Base-by-base conservation (phyloP, 2,797 vertebrate genomes). In the Lemur catta region DNA sequence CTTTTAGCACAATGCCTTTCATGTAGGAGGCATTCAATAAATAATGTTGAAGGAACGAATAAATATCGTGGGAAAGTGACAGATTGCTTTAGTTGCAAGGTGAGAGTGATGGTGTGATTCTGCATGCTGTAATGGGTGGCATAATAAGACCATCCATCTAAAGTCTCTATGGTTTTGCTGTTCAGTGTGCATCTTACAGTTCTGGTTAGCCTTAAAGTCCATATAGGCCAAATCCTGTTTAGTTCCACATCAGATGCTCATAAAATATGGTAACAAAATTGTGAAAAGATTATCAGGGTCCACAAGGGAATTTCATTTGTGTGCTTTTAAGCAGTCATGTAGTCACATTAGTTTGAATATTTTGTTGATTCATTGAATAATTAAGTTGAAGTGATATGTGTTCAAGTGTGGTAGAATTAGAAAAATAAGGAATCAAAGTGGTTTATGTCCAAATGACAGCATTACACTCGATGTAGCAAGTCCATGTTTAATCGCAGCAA, bases 121-220 rank as follows among this genome's bases (percentile, higher is more conserved):
- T 79, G 8, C 76, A 0, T 88, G 50, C 61, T 85, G 6, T 84
- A 63, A 43, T 84, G 48, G 26, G 41, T 90, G 22, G 7, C 14
- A n/a, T 91, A 72, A 41, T 95, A 61, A 85, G 87, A 46, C 48
- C 57, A 65, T 95, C 89, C 84, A 52, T 80, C 78, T 84, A 30
- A 94, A 75, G 48, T n/a, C n/a, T 61, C 33, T 85, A 41, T 61
- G 52, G 48, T 82, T 84, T 93, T 96, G 38, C 74, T 80, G 2
- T 86, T 93, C 26, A 48, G 0, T 43, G 12, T 50, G 8, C 28
- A 35, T 86, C 75, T 93, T 87, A 81, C 10, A 50, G 28, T 63
- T n/a, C 22, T 71, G 72, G 75, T 81, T 71, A 71, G 41, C 55
- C 91, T 59, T 63, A 41, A 74, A 93, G 87, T 72, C 67, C 67